A percentile compares a stretch with the other conserved stretches of the same genome.
These are phyloP conservation scores for Scyliorhinus canicula DNA, from an alignment of 2,797 vertebrate genomes.

Conservation along the genomic window DNA sequence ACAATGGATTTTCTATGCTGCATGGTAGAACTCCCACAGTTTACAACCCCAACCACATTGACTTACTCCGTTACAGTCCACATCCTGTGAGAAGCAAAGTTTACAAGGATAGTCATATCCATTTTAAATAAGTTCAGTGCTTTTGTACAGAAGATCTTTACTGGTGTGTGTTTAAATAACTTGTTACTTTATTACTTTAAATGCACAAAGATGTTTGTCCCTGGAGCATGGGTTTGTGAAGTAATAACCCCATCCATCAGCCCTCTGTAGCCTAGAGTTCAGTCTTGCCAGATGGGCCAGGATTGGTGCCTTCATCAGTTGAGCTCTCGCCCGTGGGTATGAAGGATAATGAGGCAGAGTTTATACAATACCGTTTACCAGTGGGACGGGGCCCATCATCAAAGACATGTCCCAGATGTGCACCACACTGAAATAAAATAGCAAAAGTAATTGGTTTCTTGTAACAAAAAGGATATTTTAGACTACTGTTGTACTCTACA, in stretches of 20 bases:
- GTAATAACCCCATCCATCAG: constrained; percentile 38
- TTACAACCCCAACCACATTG: constrained; percentile 59
- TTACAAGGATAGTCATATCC: constrained; percentile 31
- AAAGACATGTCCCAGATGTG: constrained; percentile 92
- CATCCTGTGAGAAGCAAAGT: constrained; percentile 59
- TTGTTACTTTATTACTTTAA: constrained; percentile 37
- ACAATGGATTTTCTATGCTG: constrained; percentile 51
- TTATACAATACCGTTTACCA: constrained; percentile 90
- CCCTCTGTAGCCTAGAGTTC: constrained; percentile 59
- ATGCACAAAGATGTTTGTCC: constrained; percentile 37
- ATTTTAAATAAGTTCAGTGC: constrained; percentile 27
- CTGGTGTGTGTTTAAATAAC: constrained; percentile 37
- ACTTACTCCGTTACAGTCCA: constrained; percentile 60
- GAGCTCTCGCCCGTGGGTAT: constrained; percentile 51
- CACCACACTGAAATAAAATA: constrained; percentile 75
- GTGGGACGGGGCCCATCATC: constrained; percentile 89
- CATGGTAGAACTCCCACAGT: constrained; percentile 53
- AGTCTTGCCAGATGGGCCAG: constrained; percentile 52
- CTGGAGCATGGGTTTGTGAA: constrained; percentile 22
- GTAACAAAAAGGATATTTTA: constrained; percentile 35
- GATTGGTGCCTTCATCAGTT: constrained; percentile 42
- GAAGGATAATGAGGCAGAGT: constrained; percentile 85
- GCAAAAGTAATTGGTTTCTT: constrained; percentile 37
- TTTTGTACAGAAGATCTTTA: constrained; percentile 29
- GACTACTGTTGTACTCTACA: constrained; percentile 25